A percentile compares a stretch with the other conserved stretches of the same genome.
phyloP scores from a whole-genome alignment of 2,888 invertebrate species.

The Rotaria magnacalcarata region DNA sequence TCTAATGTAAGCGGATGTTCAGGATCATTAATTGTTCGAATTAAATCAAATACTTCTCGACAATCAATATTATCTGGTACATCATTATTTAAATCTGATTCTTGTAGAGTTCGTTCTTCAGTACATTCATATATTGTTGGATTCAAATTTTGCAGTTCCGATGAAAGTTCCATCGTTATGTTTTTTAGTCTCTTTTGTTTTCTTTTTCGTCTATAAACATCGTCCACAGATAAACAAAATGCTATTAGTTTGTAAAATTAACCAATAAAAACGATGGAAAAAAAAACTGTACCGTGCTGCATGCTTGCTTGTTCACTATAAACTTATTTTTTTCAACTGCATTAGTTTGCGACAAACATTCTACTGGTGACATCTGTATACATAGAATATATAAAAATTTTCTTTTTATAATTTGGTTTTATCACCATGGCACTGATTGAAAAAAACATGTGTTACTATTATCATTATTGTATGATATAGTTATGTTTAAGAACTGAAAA shows the following conservation, averaged over 20 bases:
- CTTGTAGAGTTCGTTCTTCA: slow-evolving; percentile 38
- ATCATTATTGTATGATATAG: no score
- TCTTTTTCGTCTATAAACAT: neutral
- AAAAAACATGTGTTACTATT: no score
- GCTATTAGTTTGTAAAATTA: neutral
- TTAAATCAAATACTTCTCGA: slow-evolving; percentile 66
- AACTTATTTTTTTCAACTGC: no score
- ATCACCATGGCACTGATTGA: no score
- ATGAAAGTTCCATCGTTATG: neutral
- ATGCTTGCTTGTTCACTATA: no score
- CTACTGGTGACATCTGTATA: no score
- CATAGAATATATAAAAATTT: no score
- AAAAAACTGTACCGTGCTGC: neutral
- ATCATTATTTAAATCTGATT: slow-evolving; percentile 43
- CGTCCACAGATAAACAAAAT: neutral
- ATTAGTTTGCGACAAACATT: no score
- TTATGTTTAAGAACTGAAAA: no score
- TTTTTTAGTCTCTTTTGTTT: neutral
- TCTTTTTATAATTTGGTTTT: no score
- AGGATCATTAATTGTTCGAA: slow-evolving; percentile 88
- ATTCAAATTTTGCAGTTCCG: slow-evolving; percentile 37
- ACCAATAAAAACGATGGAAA: neutral
- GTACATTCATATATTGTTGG: slow-evolving; percentile 40
- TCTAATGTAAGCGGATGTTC: slow-evolving; percentile 93
- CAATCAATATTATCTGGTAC: slow-evolving; percentile 39